These are phyloP conservation scores for Drosophila pseudoobscura DNA, from an alignment of 1,140 invertebrate species.

Conservation along the genomic window DNA sequence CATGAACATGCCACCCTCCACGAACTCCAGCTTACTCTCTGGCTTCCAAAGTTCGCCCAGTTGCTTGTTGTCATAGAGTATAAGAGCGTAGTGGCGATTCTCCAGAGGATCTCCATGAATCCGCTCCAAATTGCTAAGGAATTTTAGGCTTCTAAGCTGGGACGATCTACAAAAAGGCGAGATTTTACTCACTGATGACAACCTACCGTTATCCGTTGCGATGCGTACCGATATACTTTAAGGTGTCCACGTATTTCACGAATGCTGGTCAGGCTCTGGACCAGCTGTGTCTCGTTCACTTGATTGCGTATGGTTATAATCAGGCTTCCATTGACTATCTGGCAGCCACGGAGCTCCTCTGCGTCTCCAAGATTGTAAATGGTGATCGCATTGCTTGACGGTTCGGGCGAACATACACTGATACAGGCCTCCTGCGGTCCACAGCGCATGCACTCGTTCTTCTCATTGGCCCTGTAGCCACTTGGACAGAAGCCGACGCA, in stretches of 20 bases:
- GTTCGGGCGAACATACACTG: constrained; percentile 56
- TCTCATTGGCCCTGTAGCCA: constrained; percentile 48
- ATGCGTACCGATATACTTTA: constrained; percentile 66
- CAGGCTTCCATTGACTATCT: constrained; percentile 66
- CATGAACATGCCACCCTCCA: constrained; percentile 68
- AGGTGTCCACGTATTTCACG: constrained; percentile 70
- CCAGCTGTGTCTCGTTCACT: constrained; percentile 59
- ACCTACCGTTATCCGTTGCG: no score
- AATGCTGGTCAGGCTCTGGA: constrained; percentile 40
- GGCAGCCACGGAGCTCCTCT: constrained; percentile 63
- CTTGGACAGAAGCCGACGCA: constrained; percentile 69
- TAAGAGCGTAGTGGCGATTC: constrained; percentile 47
- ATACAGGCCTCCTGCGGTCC: constrained; percentile 42
- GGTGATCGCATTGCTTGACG: constrained; percentile 10
- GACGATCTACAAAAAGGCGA: constrained; percentile 38
- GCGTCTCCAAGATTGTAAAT: constrained; percentile 66
- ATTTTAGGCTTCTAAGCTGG: constrained; percentile 58
- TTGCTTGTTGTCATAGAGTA: constrained; percentile 69
- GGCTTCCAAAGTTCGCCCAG: constrained; percentile 61
- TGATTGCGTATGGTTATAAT: constrained; percentile 57
- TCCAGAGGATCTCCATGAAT: constrained; percentile 64
- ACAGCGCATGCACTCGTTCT: constrained; percentile 47
- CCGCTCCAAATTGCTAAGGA: constrained; percentile 46
- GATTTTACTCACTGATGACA: no score
- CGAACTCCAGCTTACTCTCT: constrained; percentile 37